phyloP scores from a whole-genome alignment of 2,888 invertebrate species.

The Meta bourneti region DNA sequence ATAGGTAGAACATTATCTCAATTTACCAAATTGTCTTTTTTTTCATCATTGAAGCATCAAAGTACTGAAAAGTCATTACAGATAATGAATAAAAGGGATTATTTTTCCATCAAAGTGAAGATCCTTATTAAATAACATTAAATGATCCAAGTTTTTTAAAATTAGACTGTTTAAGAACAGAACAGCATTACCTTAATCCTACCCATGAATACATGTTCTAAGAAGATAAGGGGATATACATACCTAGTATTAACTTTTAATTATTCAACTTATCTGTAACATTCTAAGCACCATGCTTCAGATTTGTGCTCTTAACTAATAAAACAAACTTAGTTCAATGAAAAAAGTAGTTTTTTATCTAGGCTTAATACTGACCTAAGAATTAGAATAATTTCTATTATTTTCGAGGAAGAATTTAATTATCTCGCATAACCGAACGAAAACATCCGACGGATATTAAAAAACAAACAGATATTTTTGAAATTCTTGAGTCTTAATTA shows the following conservation, averaged over 20 bases:
- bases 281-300: not conserved
- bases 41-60: not conserved
- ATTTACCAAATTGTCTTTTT: not conserved
- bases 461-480: not conserved
- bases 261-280: constrained; percentile 30
- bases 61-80: not conserved
- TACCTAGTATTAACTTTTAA: constrained; percentile 42
- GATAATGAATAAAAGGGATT: not conserved
- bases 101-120: not conserved
- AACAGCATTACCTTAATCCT: not conserved
- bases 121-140: not conserved
- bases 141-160: not conserved
- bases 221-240: constrained; percentile 15
- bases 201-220: constrained; percentile 2
- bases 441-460: not conserved
- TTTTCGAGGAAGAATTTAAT: constrained; percentile 52
- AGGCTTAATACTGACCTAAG: constrained; percentile 17
- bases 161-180: not conserved
- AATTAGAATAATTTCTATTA: constrained; percentile 42
- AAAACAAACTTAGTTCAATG: not conserved
- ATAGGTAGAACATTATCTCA: too few species aligned
- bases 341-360: constrained; percentile 42
- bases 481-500: not conserved
- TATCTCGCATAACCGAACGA: constrained; percentile 45
- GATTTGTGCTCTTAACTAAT: not conserved